These are phyloP conservation scores for Drosophila santomea DNA, from an alignment of 1,140 invertebrate species.

Conservation along the genomic window DNA sequence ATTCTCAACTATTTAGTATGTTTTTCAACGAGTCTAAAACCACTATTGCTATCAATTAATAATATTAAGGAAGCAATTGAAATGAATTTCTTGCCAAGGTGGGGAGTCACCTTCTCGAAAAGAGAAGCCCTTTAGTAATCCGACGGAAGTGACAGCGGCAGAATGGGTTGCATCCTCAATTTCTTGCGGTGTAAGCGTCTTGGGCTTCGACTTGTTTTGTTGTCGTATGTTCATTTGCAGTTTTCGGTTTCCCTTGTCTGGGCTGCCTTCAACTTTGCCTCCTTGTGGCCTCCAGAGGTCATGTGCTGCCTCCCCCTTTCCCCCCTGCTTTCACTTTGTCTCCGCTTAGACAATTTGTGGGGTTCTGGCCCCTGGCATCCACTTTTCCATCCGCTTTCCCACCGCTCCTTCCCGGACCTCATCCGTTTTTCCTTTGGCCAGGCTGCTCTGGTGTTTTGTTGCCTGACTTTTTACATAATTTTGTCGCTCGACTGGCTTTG, in stretches of 20 bases:
- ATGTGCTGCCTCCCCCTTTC: constrained; percentile 21
- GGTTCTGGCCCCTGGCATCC: constrained; percentile 23
- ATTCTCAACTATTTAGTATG: too few relatives aligned
- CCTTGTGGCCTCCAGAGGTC: constrained; percentile 56
- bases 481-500: constrained; percentile 76
- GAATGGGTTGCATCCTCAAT: constrained; percentile 6
- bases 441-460: constrained; percentile 47
- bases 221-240: constrained; percentile 76
- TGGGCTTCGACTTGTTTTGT: constrained; percentile 30
- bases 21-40: too few relatives aligned
- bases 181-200: constrained; percentile 41
- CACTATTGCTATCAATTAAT: background rate
- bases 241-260: constrained; percentile 44
- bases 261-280: constrained; percentile 56
- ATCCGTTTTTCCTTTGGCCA: constrained; percentile 27
- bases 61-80: background rate
- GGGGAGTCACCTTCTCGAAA: background rate
- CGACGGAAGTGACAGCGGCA: constrained; percentile 1
- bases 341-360: constrained; percentile 67
- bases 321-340: constrained; percentile 69
- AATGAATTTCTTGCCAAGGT: background rate
- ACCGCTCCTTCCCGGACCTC: background rate
- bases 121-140: background rate
- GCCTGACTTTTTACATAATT: constrained; percentile 81
- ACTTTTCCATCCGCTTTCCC: constrained; percentile 4